These are phyloP conservation scores for Enoplosus armatus DNA, from an alignment of 2,797 vertebrate genomes.

Conservation along the genomic window DNA sequence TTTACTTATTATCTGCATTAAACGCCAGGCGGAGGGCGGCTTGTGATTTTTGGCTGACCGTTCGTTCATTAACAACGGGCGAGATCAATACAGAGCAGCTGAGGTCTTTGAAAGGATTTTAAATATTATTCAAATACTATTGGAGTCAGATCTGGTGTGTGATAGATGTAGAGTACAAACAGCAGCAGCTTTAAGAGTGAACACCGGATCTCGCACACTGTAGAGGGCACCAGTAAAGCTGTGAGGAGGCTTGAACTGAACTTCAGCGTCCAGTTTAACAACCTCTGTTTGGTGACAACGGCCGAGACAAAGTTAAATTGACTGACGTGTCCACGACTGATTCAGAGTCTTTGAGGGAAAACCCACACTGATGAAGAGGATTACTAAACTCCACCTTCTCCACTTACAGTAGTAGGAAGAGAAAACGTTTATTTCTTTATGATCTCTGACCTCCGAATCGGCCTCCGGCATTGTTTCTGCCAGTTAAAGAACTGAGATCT, in stretches of 20 bases:
- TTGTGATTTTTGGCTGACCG: constrained; percentile 52
- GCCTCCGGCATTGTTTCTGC: constrained; percentile 18
- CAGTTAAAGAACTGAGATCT: constrained; percentile 22
- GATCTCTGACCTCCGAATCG: constrained; percentile 42
- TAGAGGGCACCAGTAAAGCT: constrained; percentile 55
- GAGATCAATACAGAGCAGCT: constrained; percentile 59
- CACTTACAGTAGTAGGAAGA: constrained; percentile 75
- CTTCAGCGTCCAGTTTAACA: constrained; percentile 32
- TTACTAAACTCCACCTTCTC: constrained; percentile 64
- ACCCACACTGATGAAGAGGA: constrained; percentile 74
- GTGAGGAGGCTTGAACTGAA: constrained; percentile 40
- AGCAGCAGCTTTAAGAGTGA: constrained; percentile 94
- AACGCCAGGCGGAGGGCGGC: constrained; percentile 33
- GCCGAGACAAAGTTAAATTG: constrained; percentile 6
- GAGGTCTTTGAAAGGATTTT: constrained; percentile 63
- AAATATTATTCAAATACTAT: constrained; percentile 53
- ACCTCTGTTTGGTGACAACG: constrained; percentile 20
- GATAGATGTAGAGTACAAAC: constrained; percentile 89
- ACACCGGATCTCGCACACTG: constrained; percentile 72
- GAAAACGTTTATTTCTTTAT: constrained; percentile 36
- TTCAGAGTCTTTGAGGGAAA: constrained; percentile 51
- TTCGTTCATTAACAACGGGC: constrained; percentile 47
- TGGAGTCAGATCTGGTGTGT: constrained; percentile 58
- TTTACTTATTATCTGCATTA: constrained; percentile 53
- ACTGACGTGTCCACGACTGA: constrained; percentile 27